These are phyloP conservation scores for Notamacropus eugenii DNA, from an alignment of 2,797 vertebrate species.

Conservation along the genomic window DNA sequence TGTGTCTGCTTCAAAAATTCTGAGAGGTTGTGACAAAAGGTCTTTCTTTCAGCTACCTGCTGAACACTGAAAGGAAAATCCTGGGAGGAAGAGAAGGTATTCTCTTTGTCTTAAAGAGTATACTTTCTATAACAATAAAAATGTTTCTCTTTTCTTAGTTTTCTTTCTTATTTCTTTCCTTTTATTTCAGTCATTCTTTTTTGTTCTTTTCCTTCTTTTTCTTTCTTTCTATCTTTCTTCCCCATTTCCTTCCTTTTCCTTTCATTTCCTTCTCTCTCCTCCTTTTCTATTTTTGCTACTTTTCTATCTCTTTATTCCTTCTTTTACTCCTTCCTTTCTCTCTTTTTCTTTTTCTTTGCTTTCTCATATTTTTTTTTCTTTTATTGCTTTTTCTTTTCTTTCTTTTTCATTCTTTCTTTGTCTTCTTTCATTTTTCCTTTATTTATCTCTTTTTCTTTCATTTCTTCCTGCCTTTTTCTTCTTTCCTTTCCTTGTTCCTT, in stretches of 20 bases:
- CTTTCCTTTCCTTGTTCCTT: not conserved
- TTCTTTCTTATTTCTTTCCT: not conserved
- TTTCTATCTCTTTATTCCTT: not conserved
- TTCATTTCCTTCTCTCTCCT: too few relatives aligned
- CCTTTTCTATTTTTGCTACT: not conserved
- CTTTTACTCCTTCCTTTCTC: not conserved
- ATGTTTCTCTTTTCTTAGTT: not conserved
- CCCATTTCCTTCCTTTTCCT: not conserved
- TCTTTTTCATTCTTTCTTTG: not conserved
- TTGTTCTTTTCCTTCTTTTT: not conserved
- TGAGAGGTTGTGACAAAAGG: not conserved
- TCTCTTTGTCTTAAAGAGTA: conserved; percentile 1
- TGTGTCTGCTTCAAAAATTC: conserved; percentile 31
- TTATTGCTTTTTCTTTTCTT: not conserved
- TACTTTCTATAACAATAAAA: not conserved
- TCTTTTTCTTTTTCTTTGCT: too few relatives aligned
- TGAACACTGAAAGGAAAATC: not conserved
- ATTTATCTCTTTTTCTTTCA: not conserved
- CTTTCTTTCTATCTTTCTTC: not conserved
- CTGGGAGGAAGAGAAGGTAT: not conserved
- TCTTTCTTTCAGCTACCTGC: not conserved
- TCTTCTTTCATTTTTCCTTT: not conserved
- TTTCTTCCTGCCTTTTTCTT: fast-evolving
- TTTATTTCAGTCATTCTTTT: not conserved
- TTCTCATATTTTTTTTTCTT: not conserved